Conservation (phyloP, 2,113 vertebrate species). For the Aramus guarauna region DNA sequence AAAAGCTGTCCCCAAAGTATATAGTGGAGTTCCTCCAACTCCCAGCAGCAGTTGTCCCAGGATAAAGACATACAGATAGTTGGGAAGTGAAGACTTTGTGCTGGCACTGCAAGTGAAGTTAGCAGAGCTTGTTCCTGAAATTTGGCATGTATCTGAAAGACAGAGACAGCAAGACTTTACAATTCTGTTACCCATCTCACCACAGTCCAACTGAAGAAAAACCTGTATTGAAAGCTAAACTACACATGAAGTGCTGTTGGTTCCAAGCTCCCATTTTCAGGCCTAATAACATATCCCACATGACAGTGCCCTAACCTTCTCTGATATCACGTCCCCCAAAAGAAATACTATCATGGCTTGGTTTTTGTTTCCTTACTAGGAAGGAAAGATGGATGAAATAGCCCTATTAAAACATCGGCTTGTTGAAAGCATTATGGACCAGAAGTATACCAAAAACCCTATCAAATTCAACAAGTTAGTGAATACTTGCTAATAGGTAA, state of each 20-base stretch:
- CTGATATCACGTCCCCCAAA: background rate
- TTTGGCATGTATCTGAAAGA: conserved; percentile 68
- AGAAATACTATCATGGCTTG: background rate
- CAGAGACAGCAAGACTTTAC: background rate
- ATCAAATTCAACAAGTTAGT: background rate
- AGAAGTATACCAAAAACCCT: background rate
- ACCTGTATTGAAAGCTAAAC: background rate
- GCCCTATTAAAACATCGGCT: background rate
- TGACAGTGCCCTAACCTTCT: background rate
- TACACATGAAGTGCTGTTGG: background rate
- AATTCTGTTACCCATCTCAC: background rate
- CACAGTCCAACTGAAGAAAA: background rate
- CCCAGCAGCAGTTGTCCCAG: conserved; percentile 78
- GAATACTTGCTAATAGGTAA: background rate
- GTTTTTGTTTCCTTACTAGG: background rate
- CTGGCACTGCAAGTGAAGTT: conserved; percentile 22
- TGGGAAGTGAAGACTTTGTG: conserved; percentile 48
- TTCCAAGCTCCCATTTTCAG: background rate
- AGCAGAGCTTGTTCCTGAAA: background rate
- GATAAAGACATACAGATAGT: conserved; percentile 76
- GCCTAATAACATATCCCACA: background rate
- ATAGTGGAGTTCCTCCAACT: conserved; percentile 78
- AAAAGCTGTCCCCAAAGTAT: conserved; percentile 80
- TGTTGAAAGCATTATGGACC: background rate
- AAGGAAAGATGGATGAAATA: background rate